Conservation (phyloP, 2,888 invertebrate genomes). For the Acanthosepion esculentum region DNA sequence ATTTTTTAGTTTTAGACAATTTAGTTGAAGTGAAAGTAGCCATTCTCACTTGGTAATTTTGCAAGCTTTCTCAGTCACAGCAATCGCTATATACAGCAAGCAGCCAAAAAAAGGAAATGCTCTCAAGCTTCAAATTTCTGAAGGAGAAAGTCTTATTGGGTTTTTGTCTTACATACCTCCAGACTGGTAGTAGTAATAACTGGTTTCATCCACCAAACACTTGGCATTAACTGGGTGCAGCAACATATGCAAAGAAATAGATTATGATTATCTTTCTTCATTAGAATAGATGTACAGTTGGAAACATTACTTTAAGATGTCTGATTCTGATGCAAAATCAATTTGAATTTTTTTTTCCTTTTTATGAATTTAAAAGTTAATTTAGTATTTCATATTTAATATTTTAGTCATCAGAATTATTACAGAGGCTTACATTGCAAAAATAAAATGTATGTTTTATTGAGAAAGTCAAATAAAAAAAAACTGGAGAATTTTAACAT, state of each 20-base stretch:
- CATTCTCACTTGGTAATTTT: conserved; percentile 12
- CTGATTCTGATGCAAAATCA: neutral
- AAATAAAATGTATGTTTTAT: neutral
- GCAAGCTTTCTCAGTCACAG: conserved; percentile 23
- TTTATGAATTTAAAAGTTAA: neutral
- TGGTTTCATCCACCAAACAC: conserved; percentile 49
- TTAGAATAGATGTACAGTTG: conserved; percentile 33
- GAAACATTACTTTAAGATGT: neutral
- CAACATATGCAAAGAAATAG: conserved; percentile 48
- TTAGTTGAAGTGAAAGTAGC: neutral
- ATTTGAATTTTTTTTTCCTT: neutral
- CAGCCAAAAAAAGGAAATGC: conserved; percentile 33
- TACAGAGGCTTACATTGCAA: neutral
- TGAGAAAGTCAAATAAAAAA: neutral
- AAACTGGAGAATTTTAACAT: neutral
- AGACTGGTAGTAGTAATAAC: conserved; percentile 47
- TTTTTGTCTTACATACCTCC: conserved; percentile 46
- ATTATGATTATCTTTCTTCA: conserved; percentile 15
- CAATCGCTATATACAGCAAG: conserved; percentile 33
- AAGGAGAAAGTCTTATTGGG: neutral
- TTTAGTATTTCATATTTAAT: neutral
- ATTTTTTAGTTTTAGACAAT: neutral
- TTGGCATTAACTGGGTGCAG: conserved; percentile 47
- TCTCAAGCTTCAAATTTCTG: conserved; percentile 19
- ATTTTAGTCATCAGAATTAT: neutral